Base-by-base conservation (phyloP, 2,888 invertebrate genomes). In the Augochlorella aurata region DNA sequence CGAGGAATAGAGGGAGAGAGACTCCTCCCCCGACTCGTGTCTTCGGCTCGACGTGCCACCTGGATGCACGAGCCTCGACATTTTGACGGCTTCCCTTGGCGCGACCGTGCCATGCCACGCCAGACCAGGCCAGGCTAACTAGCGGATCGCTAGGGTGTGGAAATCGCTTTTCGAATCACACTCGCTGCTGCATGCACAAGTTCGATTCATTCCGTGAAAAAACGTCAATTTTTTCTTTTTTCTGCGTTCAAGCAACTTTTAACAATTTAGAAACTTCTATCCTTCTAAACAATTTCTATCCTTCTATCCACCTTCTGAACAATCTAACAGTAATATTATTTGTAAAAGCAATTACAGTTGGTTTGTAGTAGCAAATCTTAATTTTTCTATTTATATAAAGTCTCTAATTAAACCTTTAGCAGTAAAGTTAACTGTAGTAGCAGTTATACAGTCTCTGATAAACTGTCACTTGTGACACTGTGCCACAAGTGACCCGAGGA, bases 61-160 rank as follows among this genome's bases (percentile, higher is more conserved):
- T 83, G 84, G 83, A 85, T 77, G 80, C 83, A 87, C 75, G 70
- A 79, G 83, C 88, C 87, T 85, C 87, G 87, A 87, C 87, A 87
- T 88, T 87, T 87, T 84, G 85, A 87, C 88, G 87, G 88, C 87
- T 87, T 87, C 87, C 88, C 91, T 89, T 86, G 87, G 84, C 77
- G 81, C 88, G 87, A 88, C 82, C 85, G 54, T 54, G 82, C 71
- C 50, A 74, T 21, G 21, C 66, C 70, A 52, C 21, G 66, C 45
- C 47, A 21, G 18, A 29, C 52, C 70, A n/a, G 38, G 63, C 63
- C 63, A 29, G 21, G 54, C 54, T 54, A 54, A 21, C 54, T 54
- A 63, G n/a, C 54, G 58, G 49, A 29, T 24, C 70, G 52, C 70
- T 52, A 38, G 21, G 54, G 54, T 54, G 54, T 54, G 54, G 54